Evolutionary conservation across 2,797 vertebrate genomes (phyloP).

Genomic region (Melopsittacus undulatus): DNA sequence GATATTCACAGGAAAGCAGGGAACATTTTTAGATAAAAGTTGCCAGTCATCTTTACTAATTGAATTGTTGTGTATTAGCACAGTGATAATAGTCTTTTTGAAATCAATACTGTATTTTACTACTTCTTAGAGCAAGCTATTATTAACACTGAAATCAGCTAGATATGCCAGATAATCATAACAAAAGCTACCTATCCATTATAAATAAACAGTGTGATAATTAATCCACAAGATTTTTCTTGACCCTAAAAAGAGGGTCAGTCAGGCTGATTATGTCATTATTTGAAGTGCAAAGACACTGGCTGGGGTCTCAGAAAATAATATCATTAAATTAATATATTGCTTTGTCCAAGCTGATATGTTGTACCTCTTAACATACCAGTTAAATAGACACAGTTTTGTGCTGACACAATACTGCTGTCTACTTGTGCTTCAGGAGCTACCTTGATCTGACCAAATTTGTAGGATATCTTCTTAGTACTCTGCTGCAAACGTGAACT

Average conservation of each 20-base stretch:
- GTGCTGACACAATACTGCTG: neutral
- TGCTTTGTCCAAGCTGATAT: neutral
- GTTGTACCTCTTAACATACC: neutral
- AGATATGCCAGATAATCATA: neutral
- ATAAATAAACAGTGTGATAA: neutral
- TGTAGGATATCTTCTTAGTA: neutral
- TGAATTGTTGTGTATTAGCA: conserved; percentile 11
- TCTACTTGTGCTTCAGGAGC: neutral
- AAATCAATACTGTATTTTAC: neutral
- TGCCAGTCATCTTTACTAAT: conserved; percentile 33
- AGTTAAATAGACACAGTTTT: neutral
- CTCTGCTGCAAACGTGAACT: neutral
- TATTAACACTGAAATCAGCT: conserved; percentile 16
- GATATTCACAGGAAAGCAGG: neutral
- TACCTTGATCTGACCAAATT: neutral
- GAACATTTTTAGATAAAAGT: neutral
- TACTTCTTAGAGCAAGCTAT: neutral
- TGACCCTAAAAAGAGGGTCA: neutral
- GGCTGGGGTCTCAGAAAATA: neutral
- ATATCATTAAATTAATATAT: neutral
- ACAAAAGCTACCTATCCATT: neutral
- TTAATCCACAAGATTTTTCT: neutral
- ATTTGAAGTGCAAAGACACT: neutral
- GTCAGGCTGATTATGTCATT: neutral
- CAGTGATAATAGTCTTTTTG: neutral